phyloP scores from a whole-genome alignment of 2,113 vertebrate species.

The Mystacornis crossleyi region DNA sequence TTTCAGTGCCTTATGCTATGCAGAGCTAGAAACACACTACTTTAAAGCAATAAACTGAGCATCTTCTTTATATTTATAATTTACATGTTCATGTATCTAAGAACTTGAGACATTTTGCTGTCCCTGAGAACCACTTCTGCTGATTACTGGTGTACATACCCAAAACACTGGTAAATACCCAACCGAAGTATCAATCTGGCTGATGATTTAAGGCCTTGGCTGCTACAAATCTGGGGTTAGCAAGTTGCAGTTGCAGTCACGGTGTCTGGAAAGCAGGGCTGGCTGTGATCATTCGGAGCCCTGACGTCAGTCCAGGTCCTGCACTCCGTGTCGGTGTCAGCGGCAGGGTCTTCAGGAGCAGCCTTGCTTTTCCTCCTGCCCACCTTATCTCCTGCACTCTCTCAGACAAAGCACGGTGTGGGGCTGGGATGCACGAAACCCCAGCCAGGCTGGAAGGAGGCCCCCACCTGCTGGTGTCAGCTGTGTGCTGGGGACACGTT shows the following conservation, averaged over 20 bases:
- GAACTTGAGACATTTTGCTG: background rate
- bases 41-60: background rate
- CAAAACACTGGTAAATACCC: background rate
- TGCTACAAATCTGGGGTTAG: background rate
- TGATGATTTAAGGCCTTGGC: background rate
- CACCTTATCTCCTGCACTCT: rapidly evolving
- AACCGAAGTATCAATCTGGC: background rate
- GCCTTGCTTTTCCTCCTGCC: background rate
- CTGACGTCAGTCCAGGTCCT: background rate
- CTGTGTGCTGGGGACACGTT: rapidly evolving
- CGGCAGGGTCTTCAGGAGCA: background rate
- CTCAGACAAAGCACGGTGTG: background rate
- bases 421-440: background rate
- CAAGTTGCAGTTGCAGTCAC: background rate
- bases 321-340: background rate
- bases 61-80: background rate
- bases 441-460: background rate
- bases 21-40: background rate
- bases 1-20: background rate
- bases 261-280: background rate
- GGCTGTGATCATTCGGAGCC: background rate
- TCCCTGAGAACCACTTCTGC: background rate
- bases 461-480: background rate
- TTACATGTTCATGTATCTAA: background rate
- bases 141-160: background rate